Evolutionary conservation across 2,888 invertebrate species (phyloP).

Genomic region (Nemapogon koenigi): DNA sequence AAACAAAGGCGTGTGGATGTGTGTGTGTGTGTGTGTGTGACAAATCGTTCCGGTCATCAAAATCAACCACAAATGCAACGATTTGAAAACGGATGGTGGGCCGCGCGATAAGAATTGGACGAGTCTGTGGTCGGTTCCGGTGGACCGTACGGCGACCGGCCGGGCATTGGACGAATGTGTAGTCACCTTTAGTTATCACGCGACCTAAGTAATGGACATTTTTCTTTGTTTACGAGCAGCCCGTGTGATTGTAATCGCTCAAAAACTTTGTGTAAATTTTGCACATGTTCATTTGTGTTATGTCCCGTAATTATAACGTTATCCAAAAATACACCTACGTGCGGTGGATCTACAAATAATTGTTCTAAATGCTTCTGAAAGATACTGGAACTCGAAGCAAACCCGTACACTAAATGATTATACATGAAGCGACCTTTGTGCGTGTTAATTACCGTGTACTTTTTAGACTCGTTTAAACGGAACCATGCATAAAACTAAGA

Average conservation of each 20-base stretch:
- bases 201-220: conserved; percentile 16
- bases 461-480: conserved; percentile 12
- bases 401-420: conserved; percentile 17
- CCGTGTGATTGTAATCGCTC: conserved; percentile 13
- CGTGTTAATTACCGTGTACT: conserved; percentile 17
- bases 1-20: too few relatives aligned
- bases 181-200: too few relatives aligned
- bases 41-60: too few relatives aligned
- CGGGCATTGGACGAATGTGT: too few relatives aligned
- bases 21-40: too few relatives aligned
- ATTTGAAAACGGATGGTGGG: too few relatives aligned
- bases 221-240: conserved; percentile 13
- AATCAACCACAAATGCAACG: too few relatives aligned
- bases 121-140: too few relatives aligned
- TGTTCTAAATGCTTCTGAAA: conserved; percentile 16
- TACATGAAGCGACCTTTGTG: conserved; percentile 17
- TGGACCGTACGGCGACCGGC: too few relatives aligned
- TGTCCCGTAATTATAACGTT: conserved; percentile 15
- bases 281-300: conserved; percentile 11
- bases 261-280: conserved; percentile 14
- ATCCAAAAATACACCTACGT: conserved; percentile 15
- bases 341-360: conserved; percentile 11
- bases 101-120: too few relatives aligned
- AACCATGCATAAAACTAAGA: conserved; percentile 12
- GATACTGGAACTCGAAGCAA: conserved; percentile 16